Evolutionary conservation across 2,113 vertebrate genomes (phyloP).

Genomic region (Labeo rohita): DNA sequence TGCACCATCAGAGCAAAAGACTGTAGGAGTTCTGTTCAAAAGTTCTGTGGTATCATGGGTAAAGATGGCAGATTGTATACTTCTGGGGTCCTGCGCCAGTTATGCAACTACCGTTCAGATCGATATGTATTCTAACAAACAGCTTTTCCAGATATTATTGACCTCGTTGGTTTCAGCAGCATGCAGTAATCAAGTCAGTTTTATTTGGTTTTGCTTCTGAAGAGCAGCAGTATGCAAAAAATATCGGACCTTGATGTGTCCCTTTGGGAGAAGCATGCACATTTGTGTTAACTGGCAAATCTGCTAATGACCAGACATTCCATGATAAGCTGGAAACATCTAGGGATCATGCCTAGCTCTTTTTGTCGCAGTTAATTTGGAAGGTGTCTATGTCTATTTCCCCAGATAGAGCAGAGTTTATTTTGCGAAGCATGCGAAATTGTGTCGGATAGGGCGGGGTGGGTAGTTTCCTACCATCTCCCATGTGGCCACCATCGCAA

Average conservation of each 20-base stretch:
- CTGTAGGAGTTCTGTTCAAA: neutral
- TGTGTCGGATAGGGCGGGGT: neutral
- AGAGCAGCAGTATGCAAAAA: constrained; percentile 17
- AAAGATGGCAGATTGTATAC: neutral
- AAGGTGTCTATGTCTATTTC: constrained; percentile 28
- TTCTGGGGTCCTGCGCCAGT: neutral
- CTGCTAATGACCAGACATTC: constrained; percentile 23
- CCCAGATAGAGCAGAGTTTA: constrained; percentile 30
- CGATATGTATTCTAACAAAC: neutral
- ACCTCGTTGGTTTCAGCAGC: neutral
- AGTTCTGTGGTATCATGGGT: neutral
- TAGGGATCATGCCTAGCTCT: neutral
- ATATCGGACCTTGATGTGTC: neutral
- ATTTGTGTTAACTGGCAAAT: constrained; percentile 34
- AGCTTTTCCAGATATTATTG: neutral
- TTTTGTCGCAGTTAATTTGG: constrained; percentile 31
- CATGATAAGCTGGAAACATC: constrained; percentile 2
- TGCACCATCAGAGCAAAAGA: neutral
- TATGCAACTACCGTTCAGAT: neutral
- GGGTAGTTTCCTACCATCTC: constrained; percentile 1
- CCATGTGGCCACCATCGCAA: constrained; percentile 1
- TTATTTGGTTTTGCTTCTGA: neutral
- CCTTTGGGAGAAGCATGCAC: constrained; percentile 19
- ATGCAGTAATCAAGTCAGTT: neutral
- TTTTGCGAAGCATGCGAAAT: constrained; percentile 36